These are phyloP conservation scores for Aplodontia rufa DNA, from an alignment of 2,113 vertebrate genomes.

Conservation along the genomic window DNA sequence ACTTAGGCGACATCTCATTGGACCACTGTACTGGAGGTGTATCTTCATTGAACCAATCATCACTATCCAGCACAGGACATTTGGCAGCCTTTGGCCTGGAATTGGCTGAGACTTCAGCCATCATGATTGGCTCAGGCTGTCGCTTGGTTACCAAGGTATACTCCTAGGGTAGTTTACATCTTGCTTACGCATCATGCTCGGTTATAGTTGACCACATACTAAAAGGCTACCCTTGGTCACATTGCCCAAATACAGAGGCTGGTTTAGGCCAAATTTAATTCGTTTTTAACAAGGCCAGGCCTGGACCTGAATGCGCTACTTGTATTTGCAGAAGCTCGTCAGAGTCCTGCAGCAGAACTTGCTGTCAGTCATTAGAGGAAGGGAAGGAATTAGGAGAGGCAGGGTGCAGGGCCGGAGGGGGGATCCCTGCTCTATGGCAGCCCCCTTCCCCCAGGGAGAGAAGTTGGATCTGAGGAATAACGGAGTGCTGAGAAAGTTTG, in stretches of 20 bases:
- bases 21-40: no score
- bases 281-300: neutral
- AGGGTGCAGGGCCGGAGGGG: fast-evolving
- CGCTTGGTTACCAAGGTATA: neutral
- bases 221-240: neutral
- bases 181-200: neutral
- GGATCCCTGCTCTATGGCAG: neutral
- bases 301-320: neutral
- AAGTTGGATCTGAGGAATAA: neutral
- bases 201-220: neutral
- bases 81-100: neutral
- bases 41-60: neutral
- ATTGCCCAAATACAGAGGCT: neutral
- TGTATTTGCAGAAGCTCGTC: neutral
- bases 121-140: neutral
- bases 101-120: neutral
- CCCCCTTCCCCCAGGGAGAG: no score
- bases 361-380: neutral
- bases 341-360: neutral
- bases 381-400: no score
- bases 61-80: neutral
- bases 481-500: fast-evolving
- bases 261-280: neutral
- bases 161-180: neutral
- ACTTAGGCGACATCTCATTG: neutral